Base-by-base conservation (phyloP, 2,797 vertebrate genomes). In the Catharus ustulatus region DNA sequence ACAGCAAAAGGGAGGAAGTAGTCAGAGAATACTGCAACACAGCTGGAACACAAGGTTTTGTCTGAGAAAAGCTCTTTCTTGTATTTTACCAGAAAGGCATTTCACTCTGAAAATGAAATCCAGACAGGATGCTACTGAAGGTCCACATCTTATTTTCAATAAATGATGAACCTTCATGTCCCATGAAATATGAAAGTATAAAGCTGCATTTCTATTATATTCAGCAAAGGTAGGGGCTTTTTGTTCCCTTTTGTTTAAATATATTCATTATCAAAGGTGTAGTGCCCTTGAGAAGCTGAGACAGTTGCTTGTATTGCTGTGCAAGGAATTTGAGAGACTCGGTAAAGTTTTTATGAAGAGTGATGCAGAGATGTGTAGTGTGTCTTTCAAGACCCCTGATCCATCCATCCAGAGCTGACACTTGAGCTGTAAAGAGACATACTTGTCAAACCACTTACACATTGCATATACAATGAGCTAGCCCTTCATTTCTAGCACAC, bases 211-310 rank as follows among this genome's bases (percentile, higher is more conserved):
- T 80, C 71, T 90, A 80, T 96, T 95, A 90, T n/a, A 84, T 78
- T 86, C 92, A 95, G 74, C 57, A 85, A 94, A 95, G 94, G 66
- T 48, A 5, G 66, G 7, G 10, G 1, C 0, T 2, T 68, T 61
- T 54, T 10, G 2, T 16, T 42, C 71, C 32, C 52, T 81, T 93
- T 96, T 94, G 80, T 96, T 95, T 94, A 94, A 96, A 89, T 78
- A 72, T 87, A 96, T 96, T 96, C 94, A 87, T 96, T 96, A 96
- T 94, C 93, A 96, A 96, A 97, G 94, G 75, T 94, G 84, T 78
- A 90, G 90, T 94, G 96, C 96, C 96, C 96, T 97, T 96, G 95
- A 96, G 94, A 95, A 95, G 94, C 87, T 29, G 78, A 96, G 89
- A 83, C 80, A 46, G 71, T 83, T 87, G 78, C 87, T 71, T 94